A percentile compares a stretch with the other conserved stretches of the same genome.
Conservation (phyloP, 2,113 vertebrate species). For the Eurypyga helias region DNA sequence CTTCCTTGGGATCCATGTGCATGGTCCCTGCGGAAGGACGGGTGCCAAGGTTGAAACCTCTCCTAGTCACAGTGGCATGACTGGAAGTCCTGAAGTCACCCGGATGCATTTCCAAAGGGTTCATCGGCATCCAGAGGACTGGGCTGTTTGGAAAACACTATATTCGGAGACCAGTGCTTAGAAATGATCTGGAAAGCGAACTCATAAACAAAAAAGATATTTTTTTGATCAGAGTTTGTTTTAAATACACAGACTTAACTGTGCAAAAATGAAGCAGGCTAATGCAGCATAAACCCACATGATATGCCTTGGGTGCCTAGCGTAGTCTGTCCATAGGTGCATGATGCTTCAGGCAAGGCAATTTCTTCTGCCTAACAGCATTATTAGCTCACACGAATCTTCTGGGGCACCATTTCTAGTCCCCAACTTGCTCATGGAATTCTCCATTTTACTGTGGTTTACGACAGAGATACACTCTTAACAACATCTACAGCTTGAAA, state of each 20-base stretch:
- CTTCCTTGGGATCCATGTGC: neutral
- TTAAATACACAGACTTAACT: neutral
- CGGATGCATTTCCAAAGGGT: neutral
- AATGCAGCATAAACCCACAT: neutral
- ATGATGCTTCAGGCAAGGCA: neutral
- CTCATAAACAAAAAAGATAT: neutral
- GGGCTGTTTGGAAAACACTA: neutral
- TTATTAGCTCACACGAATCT: neutral
- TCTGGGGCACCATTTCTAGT: neutral
- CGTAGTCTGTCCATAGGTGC: neutral
- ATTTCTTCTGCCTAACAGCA: neutral
- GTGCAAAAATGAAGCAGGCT: neutral
- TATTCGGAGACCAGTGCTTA: neutral
- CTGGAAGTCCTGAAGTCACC: neutral
- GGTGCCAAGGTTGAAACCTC: neutral
- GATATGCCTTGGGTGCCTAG: neutral
- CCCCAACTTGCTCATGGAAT: neutral
- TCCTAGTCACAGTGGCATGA: rapidly evolving
- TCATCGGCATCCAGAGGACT: neutral
- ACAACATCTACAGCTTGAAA: neutral
- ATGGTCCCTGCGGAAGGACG: rapidly evolving
- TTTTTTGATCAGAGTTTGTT: neutral
- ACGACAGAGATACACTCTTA: neutral
- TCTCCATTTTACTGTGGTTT: neutral
- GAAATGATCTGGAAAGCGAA: neutral